A percentile compares a stretch with the other conserved stretches of the same genome.
Conservation (phyloP, 2,888 invertebrate species). For the Melanostoma mellinum region DNA sequence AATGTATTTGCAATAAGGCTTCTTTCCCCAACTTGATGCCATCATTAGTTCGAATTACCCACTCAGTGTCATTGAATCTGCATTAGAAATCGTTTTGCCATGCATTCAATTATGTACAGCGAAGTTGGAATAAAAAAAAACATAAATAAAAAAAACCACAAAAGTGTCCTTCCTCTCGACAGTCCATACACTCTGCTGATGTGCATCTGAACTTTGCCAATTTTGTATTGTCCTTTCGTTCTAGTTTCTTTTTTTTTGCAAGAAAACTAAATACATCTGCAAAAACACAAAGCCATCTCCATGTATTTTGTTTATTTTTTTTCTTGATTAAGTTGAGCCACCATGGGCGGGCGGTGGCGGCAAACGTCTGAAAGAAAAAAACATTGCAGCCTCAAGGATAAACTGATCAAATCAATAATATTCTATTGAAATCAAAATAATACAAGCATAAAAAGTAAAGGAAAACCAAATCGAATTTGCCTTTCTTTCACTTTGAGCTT, state of each 20-base stretch:
- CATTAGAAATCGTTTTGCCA: slow-evolving; percentile 70
- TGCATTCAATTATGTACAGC: slow-evolving; percentile 55
- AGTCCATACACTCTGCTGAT: slow-evolving; percentile 26
- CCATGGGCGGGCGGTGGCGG: background rate
- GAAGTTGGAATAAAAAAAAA: background rate
- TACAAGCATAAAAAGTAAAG: background rate
- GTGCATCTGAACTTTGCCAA: slow-evolving; percentile 50
- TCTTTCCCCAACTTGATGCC: slow-evolving; percentile 44
- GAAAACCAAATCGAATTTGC: slow-evolving; percentile 35
- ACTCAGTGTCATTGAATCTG: slow-evolving; percentile 65
- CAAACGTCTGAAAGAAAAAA: background rate
- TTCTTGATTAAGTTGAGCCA: slow-evolving; percentile 2
- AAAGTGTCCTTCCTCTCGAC: slow-evolving; percentile 9
- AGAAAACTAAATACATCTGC: background rate
- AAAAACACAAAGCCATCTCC: background rate
- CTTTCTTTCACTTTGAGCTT: slow-evolving; percentile 4
- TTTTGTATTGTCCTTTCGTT: slow-evolving; percentile 18
- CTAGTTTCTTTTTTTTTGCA: slow-evolving; percentile 4
- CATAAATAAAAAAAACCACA: background rate
- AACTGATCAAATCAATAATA: slow-evolving; percentile 47
- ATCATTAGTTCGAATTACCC: slow-evolving; percentile 60
- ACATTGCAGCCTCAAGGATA: slow-evolving; percentile 38
- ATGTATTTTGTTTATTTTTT: slow-evolving; percentile 1
- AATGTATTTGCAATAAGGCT: slow-evolving; percentile 33
- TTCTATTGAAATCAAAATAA: slow-evolving; percentile 26